These are phyloP conservation scores for Cephonodes hylas DNA, from an alignment of 2,888 invertebrate genomes.

Conservation along the genomic window DNA sequence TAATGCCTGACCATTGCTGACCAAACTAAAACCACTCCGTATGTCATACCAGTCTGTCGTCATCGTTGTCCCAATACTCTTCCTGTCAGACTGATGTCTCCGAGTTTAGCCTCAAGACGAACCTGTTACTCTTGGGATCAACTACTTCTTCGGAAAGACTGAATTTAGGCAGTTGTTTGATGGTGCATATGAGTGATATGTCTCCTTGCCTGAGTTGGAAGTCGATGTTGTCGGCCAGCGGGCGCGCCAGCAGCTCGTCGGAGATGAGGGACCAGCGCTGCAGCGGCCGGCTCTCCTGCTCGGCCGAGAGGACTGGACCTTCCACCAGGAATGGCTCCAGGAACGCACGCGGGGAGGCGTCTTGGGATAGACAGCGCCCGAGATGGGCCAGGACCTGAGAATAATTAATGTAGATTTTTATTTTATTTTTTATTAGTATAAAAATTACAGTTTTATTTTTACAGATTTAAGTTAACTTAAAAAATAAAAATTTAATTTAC, in stretches of 20 bases:
- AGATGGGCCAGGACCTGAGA: conserved; percentile 89
- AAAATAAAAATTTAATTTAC: too few relatives aligned
- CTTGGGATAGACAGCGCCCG: conserved; percentile 94
- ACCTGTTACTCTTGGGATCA: conserved; percentile 97
- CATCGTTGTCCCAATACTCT: conserved; percentile 48
- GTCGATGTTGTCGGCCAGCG: conserved; percentile 89
- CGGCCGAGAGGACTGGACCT: conserved; percentile 91
- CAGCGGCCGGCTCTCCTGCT: conserved; percentile 89
- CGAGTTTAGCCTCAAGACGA: conserved; percentile 95
- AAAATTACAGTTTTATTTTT: too few relatives aligned
- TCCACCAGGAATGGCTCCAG: conserved; percentile 95
- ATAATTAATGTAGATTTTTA: background rate
- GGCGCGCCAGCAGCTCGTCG: conserved; percentile 93
- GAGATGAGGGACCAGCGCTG: conserved; percentile 98
- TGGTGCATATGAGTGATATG: conserved; percentile 93
- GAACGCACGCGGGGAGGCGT: conserved; percentile 96
- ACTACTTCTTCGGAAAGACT: conserved; percentile 97
- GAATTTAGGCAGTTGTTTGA: conserved; percentile 94
- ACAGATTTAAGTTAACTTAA: too few relatives aligned
- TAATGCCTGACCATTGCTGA: background rate
- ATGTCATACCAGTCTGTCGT: conserved; percentile 69
- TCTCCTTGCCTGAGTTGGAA: conserved; percentile 97
- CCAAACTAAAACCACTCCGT: conserved; percentile 47
- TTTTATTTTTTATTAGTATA: too few relatives aligned
- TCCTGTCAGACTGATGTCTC: conserved; percentile 96